A percentile compares a stretch with the other conserved stretches of the same genome.
Conservation (phyloP, 2,113 vertebrate genomes). For the Ictalurus punctatus region DNA sequence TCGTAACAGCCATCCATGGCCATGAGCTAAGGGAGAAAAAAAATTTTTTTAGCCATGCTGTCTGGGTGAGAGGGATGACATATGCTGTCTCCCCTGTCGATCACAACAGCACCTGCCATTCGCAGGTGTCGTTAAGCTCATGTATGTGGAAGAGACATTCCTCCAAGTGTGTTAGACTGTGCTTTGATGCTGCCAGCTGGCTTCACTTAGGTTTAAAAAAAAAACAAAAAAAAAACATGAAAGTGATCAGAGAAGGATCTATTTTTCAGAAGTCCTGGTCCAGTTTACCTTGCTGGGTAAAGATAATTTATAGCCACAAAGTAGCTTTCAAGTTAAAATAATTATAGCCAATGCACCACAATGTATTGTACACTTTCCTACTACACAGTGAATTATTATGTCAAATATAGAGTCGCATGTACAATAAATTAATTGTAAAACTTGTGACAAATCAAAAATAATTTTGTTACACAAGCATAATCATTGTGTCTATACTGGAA, state of each 20-base stretch:
- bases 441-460: not conserved
- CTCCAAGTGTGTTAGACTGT: not conserved
- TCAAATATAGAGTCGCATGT: not conserved
- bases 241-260: constrained; percentile 8
- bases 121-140: not conserved
- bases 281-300: constrained; percentile 12
- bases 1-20: not conserved
- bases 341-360: not conserved
- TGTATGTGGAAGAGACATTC: not conserved
- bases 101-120: not conserved
- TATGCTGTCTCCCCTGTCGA: not conserved
- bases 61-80: not conserved
- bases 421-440: not conserved
- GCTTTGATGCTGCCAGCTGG: not conserved
- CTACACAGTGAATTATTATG: not conserved
- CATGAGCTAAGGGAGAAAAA: not conserved
- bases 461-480: not conserved
- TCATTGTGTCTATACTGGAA: not conserved
- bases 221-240: not conserved
- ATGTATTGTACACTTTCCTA: not conserved
- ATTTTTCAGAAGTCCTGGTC: constrained; percentile 24
- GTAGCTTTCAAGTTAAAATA: constrained; percentile 2
- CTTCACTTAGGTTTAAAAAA: not conserved
- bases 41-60: not conserved
- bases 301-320: constrained; percentile 8